Percentiles rank a stretch among this genome's conserved stretches.
Conservation (phyloP, 2,888 invertebrate genomes). For the Eremobia ochroleuca region DNA sequence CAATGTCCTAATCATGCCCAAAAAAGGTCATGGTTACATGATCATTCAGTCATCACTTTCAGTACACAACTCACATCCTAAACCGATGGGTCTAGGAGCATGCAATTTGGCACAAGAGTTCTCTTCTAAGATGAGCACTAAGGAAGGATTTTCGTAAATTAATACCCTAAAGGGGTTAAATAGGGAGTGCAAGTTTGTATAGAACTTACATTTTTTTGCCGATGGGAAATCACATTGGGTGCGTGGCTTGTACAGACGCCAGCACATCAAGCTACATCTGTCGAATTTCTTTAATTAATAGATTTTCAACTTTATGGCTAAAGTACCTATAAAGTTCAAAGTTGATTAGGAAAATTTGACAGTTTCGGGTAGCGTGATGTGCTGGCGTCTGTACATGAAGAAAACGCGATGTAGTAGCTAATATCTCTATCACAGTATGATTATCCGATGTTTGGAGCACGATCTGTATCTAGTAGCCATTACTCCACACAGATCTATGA, state of each 20-base stretch:
- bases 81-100: too few species aligned
- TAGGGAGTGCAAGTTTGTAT: not conserved
- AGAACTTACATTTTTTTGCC: not conserved
- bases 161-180: too few species aligned
- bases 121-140: not conserved
- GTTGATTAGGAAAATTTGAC: too few species aligned
- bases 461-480: constrained; percentile 8
- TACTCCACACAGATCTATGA: constrained; percentile 21
- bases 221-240: not conserved
- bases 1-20: not conserved
- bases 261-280: too few species aligned
- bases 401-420: not conserved
- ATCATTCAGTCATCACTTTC: too few species aligned
- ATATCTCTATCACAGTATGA: not conserved
- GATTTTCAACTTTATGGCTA: too few species aligned
- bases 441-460: not conserved
- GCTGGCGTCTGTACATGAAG: not conserved
- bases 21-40: not conserved
- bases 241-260: too few species aligned
- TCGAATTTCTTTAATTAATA: too few species aligned
- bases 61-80: not conserved
- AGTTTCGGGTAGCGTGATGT: too few species aligned
- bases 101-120: not conserved
- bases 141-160: not conserved
- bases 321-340: too few species aligned